Base-by-base conservation (phyloP, 2,797 vertebrate species). In the Dendrocincla tyrannina region DNA sequence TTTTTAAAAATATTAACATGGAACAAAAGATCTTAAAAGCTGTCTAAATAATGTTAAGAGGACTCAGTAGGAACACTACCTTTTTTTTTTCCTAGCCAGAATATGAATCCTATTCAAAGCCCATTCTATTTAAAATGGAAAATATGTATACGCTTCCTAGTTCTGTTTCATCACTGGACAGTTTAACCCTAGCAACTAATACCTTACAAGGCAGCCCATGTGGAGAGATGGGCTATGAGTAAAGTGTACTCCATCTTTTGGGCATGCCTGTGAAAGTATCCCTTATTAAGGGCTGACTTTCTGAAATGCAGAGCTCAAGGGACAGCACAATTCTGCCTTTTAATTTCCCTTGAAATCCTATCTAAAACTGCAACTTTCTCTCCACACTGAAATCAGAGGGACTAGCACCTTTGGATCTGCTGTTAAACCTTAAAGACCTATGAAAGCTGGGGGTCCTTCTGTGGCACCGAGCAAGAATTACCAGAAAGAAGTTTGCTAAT, bases 1-100 rank as follows among this genome's bases (percentile, higher is more conserved):
- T 74, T 92, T 92, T 76, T 70, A 63, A 93, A 84, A 74, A 60
- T 24, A 70, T 28, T 85, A 60, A 70, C 49, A 50, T 37, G 5
- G 59, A 77, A 81, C 30, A 72, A 49, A 58, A 88, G 9, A 9
- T 35, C 7, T 59, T 85, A 79, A 50, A 89, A 88, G 11, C 13
- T 59, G 17, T 22, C 39, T 72, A 60, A 89, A 76, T 59, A 81
- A 67, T 41, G 59, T n/a, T 39, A 64, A 52, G 11, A 33, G 35
- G 6, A 78, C 47, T 41, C 44, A 77, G 46, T 46, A 74, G 82
- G 23, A 93, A 28, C 8, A 73, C 25, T 50, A 39, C 39, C 39
- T 81, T 30, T 5, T 33, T 64, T 59, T 86, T 23, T 3, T 32
- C 27, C 39, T 78, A 64, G 68, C 27, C 17, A 55, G 27, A 66